Conservation (phyloP, 2,888 invertebrate genomes). For the Neoaliturus tenellus region DNA sequence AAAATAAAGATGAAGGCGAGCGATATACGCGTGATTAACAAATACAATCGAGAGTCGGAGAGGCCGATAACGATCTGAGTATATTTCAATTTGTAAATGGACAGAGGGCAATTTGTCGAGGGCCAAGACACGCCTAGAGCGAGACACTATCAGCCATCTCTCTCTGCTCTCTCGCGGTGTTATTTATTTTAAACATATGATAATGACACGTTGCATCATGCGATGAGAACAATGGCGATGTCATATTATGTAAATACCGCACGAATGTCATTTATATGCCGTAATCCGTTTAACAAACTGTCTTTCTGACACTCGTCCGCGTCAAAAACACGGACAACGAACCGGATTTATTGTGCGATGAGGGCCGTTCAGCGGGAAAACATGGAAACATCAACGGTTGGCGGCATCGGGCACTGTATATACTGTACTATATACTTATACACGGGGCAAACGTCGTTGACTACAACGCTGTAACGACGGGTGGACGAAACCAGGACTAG, state of each 20-base stretch:
- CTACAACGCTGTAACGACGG: no score
- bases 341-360: constrained; percentile 34
- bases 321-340: constrained; percentile 36
- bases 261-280: constrained; percentile 53
- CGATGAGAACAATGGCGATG: constrained; percentile 56
- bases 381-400: neutral
- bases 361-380: constrained; percentile 23
- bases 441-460: no score
- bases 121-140: constrained; percentile 48
- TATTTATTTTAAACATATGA: constrained; percentile 58
- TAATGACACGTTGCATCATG: constrained; percentile 49
- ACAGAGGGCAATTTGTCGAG: constrained; percentile 49
- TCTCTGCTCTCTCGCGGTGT: constrained; percentile 17
- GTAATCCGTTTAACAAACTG: constrained; percentile 25
- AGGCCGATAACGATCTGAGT: constrained; percentile 28
- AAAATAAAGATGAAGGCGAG: constrained; percentile 25
- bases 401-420: neutral
- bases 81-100: constrained; percentile 54
- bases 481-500: no score
- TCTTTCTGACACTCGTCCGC: constrained; percentile 32
- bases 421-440: no score
- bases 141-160: constrained; percentile 54
- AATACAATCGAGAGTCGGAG: constrained; percentile 41
- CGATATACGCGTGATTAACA: constrained; percentile 48
- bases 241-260: constrained; percentile 60